Evolutionary conservation across 2,797 vertebrate species (phyloP).

Genomic region (Allobates femoralis): DNA sequence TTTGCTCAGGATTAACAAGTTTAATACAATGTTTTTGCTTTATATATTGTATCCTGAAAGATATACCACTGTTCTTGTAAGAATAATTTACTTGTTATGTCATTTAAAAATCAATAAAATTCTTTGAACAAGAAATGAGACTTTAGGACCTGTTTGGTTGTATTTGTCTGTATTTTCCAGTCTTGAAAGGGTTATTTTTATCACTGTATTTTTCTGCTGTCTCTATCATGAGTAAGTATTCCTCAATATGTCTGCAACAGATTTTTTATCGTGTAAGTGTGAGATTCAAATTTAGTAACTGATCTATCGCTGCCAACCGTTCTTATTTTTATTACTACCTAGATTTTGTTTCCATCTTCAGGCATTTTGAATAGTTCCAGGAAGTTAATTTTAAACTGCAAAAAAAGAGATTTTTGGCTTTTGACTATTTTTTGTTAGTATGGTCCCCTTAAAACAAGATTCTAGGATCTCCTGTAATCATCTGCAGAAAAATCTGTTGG

Average conservation of each 20-base stretch:
- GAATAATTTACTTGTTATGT: no score
- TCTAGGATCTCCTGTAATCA: background rate
- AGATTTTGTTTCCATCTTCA: background rate
- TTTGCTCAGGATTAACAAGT: no score
- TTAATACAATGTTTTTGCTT: no score
- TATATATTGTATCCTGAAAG: no score
- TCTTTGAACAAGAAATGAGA: no score
- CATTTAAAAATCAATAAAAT: no score
- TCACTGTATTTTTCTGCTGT: constrained; percentile 8
- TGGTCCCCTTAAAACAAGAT: background rate
- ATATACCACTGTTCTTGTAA: no score
- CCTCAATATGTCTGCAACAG: constrained; percentile 13
- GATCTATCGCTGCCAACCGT: background rate
- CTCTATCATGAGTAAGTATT: background rate
- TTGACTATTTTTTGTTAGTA: no score
- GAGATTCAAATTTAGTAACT: constrained; percentile 14
- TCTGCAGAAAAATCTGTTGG: background rate
- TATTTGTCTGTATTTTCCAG: background rate
- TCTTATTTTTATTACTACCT: background rate
- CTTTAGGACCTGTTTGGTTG: background rate
- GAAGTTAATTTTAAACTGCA: background rate
- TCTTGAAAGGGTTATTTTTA: background rate
- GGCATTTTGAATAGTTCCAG: background rate
- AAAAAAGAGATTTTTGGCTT: background rate
- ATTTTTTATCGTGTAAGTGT: constrained; percentile 10